Conservation (phyloP, 1,140 invertebrate genomes). For the Hylyphantes graminicola region DNA sequence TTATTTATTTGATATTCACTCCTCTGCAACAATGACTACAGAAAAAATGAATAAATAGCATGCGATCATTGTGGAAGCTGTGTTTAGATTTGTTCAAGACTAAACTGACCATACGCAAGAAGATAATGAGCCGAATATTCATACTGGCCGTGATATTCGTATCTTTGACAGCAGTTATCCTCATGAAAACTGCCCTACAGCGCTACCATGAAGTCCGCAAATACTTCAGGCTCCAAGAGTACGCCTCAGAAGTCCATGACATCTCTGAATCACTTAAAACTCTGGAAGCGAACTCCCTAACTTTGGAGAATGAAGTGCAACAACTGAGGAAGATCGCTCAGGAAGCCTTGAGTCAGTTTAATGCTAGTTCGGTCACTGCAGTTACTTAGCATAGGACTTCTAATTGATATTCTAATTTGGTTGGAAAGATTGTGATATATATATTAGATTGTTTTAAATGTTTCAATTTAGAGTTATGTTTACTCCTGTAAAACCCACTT, state of each 20-base stretch:
- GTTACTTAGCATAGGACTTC: too few relatives aligned
- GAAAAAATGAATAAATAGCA: too few relatives aligned
- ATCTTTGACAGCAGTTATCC: conserved; percentile 39
- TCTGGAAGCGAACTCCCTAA: conserved; percentile 52
- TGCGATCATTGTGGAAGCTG: background rate
- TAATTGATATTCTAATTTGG: too few relatives aligned
- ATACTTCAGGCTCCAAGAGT: conserved; percentile 57
- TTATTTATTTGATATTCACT: too few relatives aligned
- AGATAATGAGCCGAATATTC: conserved; percentile 42
- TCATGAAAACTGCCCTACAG: conserved; percentile 53
- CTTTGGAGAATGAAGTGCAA: conserved; percentile 52
- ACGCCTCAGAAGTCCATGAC: conserved; percentile 53
- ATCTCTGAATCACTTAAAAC: conserved; percentile 51
- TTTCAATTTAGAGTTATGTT: too few relatives aligned
- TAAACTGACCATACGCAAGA: conserved; percentile 38
- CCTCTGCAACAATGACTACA: too few relatives aligned
- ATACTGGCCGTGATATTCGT: conserved; percentile 39
- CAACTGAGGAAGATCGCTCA: conserved; percentile 52
- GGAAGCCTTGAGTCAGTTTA: conserved; percentile 42
- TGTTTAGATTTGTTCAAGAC: background rate
- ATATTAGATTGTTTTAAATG: too few relatives aligned
- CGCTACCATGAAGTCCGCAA: conserved; percentile 55
- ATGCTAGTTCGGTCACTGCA: conserved; percentile 23
- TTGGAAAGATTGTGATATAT: too few relatives aligned
- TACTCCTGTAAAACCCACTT: too few relatives aligned